Base-by-base conservation (phyloP, 2,797 vertebrate genomes). In the Coendou prehensilis region DNA sequence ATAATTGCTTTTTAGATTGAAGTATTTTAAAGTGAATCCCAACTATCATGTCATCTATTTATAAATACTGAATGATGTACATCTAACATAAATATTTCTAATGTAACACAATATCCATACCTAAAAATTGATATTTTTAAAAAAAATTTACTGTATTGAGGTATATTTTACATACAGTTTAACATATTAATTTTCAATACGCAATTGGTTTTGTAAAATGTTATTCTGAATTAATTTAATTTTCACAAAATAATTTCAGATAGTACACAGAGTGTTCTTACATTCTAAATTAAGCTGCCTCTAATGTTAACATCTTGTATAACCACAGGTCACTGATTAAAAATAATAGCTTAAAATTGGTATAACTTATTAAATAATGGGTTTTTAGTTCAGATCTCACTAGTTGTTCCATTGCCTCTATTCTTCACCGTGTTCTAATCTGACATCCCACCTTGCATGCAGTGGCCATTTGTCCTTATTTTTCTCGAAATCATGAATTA, bases 221-320 rank as follows among this genome's bases (percentile, higher is more conserved):
- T 33, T 85, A 61, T 61, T 76, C 79, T 84, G 5, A 92, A 67
- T 92, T 93, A 63, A 82, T 52, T 95, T 96, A 96, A 75, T 18
- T 88, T 26, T 95, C 61, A n/a, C 3, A 59, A 64, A 92, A 86
- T n/a, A 84, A 90, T 73, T 91, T 90, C 28, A 41, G 14, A 14
- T 4, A 33, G 4, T 93, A 84, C 2, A 26, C 6, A 87, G 22
- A 85, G 45, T 75, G 41, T 17, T 73, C 41, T 61, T 57, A 37
- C 50, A 57, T 47, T 67, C 50, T 92, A 61, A 71, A 75, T 11
- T 52, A 9, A 37, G 6, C 10, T 67, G 91, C 45, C 6, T 91
- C 45, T 75, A 91, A 71, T 15, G 4, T 69, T 87, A 87, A 33
- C 9, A 45, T 90, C 11, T 87, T n/a, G 15, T 28, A 64, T 79